Percentiles rank a stretch among this genome's conserved stretches.
phyloP scores from a whole-genome alignment of 2,113 vertebrate genomes.

The Neoarius graeffei region DNA sequence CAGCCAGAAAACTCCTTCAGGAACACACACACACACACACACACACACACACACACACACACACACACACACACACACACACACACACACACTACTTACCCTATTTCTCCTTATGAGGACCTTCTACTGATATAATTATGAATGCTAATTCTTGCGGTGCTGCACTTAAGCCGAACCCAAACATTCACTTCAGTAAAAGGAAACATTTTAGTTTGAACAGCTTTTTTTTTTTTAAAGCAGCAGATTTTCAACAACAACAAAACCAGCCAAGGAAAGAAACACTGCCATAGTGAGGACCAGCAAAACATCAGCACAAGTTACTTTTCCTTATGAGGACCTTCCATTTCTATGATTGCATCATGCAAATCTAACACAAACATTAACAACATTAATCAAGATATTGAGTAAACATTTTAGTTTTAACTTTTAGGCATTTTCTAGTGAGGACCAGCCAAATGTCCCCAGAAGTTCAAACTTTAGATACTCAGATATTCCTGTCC shows the following conservation, averaged over 20 bases:
- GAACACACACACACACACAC: constrained; percentile 37
- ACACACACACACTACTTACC: constrained; percentile 3
- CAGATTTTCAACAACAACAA: no score
- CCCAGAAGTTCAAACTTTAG: not conserved
- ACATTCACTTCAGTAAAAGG: not conserved
- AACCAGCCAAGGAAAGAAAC: no score
- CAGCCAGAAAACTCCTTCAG: constrained; percentile 40
- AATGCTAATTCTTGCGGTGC: not conserved
- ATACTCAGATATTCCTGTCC: not conserved
- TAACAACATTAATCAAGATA: no score
- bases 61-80: constrained; percentile 29
- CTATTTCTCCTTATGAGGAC: not conserved
- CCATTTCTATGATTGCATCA: no score
- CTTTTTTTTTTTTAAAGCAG: no score
- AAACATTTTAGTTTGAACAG: not conserved
- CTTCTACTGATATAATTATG: not conserved
- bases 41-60: constrained; percentile 32
- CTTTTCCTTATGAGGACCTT: no score
- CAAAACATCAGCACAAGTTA: not conserved
- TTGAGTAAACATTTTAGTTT: no score
- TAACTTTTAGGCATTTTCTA: not conserved
- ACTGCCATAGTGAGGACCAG: not conserved
- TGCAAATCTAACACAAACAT: not conserved
- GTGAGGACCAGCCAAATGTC: not conserved
- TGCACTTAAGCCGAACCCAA: not conserved